Percentiles rank a stretch among this genome's conserved stretches.
Evolutionary conservation across 2,888 invertebrate species (phyloP).

Genomic region (Blastobasis lacticolella): DNA sequence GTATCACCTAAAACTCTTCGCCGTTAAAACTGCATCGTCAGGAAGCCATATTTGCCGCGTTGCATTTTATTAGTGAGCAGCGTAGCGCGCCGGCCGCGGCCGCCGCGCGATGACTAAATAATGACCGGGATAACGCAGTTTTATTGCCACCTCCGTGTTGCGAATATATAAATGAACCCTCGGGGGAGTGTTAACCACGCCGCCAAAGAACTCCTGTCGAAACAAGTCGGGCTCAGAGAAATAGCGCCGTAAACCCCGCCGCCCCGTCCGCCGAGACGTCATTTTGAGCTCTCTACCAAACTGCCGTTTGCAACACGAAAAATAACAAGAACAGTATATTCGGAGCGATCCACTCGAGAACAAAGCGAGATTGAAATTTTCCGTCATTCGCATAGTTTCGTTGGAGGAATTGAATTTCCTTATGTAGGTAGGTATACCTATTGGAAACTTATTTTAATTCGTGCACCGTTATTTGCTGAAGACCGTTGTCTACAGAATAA

Average conservation of each 20-base stretch:
- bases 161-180: constrained; percentile 72
- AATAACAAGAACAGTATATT: constrained; percentile 39
- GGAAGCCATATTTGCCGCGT: constrained; percentile 33
- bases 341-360: constrained; percentile 19
- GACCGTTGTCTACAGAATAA: too few relatives aligned
- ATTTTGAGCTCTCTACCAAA: constrained; percentile 51
- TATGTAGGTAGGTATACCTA: too few relatives aligned
- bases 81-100: constrained; percentile 17
- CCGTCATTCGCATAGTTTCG: too few relatives aligned
- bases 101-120: constrained; percentile 69
- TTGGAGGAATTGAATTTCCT: too few relatives aligned
- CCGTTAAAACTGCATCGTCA: constrained; percentile 33
- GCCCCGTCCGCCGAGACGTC: constrained; percentile 61
- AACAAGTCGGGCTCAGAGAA: constrained; percentile 65
- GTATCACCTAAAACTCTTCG: constrained; percentile 20
- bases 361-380: not conserved
- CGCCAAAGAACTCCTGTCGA: constrained; percentile 67
- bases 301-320: constrained; percentile 44
- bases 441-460: too few relatives aligned
- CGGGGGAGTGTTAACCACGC: constrained; percentile 71
- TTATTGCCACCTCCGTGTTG: constrained; percentile 70
- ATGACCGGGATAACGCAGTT: constrained; percentile 72
- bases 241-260: constrained; percentile 67
- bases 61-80: constrained; percentile 54
- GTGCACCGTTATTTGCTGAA: too few relatives aligned